Evolutionary conservation across 2,888 invertebrate genomes (phyloP).

Genomic region (Stictocephala bisonia): DNA sequence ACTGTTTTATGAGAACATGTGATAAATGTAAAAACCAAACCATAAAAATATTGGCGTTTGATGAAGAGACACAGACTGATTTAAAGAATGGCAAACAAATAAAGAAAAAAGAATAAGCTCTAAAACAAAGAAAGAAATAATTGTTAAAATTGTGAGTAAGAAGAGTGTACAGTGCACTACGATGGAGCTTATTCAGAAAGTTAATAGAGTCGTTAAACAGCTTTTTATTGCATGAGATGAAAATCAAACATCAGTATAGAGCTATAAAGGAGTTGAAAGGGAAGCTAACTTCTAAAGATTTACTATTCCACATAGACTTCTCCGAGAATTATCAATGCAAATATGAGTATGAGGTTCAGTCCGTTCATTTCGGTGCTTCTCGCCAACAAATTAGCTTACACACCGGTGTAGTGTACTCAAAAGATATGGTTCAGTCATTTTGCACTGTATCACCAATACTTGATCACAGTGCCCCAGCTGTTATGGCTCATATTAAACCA

Average conservation of each 20-base stretch:
- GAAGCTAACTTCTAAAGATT: neutral
- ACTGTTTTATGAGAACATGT: too few relatives aligned
- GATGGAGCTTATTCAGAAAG: neutral
- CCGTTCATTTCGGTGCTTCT: conserved; percentile 18
- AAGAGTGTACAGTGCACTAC: conserved; percentile 7
- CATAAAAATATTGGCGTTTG: neutral
- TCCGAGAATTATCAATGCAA: conserved; percentile 39
- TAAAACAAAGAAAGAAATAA: conserved; percentile 2
- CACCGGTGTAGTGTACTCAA: conserved; percentile 4
- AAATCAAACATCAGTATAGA: neutral
- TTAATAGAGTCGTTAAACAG: neutral
- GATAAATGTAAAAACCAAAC: too few relatives aligned
- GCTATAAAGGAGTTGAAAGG: neutral
- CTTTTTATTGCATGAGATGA: neutral
- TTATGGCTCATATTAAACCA: conserved; percentile 60
- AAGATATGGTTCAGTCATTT: conserved; percentile 26
- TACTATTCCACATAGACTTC: conserved; percentile 13
- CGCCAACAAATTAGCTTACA: conserved; percentile 24
- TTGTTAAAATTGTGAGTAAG: neutral
- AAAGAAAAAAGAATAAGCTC: neutral
- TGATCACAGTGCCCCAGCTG: conserved; percentile 59
- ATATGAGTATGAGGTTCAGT: conserved; percentile 13
- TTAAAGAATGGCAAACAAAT: neutral
- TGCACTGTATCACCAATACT: conserved; percentile 55
- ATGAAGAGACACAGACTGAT: neutral